phyloP scores from a whole-genome alignment of 2,113 vertebrate species.

The Pelecanoides urinatrix region DNA sequence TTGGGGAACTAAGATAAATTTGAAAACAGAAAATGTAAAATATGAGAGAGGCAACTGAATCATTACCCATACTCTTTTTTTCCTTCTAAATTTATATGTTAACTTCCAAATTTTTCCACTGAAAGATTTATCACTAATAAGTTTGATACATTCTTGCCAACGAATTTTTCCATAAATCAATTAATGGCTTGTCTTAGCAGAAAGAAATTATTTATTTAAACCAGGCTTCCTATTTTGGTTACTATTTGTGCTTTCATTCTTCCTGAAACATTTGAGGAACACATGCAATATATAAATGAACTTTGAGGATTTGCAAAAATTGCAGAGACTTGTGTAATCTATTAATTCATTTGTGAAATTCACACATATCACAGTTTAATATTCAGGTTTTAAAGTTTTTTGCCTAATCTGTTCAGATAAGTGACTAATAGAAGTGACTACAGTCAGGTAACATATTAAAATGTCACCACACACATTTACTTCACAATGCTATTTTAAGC shows the following conservation, averaged over 20 bases:
- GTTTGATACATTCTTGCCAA: not conserved
- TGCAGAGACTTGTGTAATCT: not conserved
- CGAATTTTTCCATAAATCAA: not conserved
- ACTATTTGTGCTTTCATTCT: not conserved
- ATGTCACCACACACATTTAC: not conserved
- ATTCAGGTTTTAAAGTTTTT: not conserved
- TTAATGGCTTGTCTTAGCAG: not conserved
- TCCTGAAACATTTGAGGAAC: not conserved
- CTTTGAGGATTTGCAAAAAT: not conserved
- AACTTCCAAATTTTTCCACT: not conserved
- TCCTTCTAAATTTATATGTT: not conserved
- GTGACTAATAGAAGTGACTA: not conserved
- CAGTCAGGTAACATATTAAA: not conserved
- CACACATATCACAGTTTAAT: not conserved
- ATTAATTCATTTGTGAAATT: not conserved
- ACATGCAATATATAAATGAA: not conserved
- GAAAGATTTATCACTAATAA: not conserved
- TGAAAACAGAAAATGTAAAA: not conserved
- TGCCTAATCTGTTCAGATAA: not conserved
- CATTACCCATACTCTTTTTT: not conserved
- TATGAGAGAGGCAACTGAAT: not conserved
- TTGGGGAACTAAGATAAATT: not conserved
- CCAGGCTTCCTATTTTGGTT: not conserved
- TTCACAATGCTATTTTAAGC: not conserved
- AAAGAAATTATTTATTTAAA: not conserved